Evolutionary conservation across 2,113 vertebrate species (phyloP).

Genomic region (Osmerus eperlanus): DNA sequence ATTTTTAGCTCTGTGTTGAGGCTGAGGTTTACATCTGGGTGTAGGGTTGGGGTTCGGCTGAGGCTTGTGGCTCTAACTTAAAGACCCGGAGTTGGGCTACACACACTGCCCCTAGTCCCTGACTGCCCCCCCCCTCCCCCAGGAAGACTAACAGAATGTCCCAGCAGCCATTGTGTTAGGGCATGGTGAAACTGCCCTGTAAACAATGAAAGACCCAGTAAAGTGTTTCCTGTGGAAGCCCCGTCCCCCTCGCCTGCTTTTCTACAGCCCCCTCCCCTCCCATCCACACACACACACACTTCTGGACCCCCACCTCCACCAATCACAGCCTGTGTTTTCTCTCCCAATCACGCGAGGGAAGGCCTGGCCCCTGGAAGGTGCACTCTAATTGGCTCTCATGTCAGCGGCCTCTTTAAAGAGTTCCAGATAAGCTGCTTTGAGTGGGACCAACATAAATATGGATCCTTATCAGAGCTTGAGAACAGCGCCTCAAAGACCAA

Average conservation of each 20-base stretch:
- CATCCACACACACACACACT: slow-evolving; percentile 9
- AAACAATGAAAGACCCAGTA: slow-evolving; percentile 62
- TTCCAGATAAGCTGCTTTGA: slow-evolving; percentile 59
- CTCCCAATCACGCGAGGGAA: slow-evolving; percentile 10
- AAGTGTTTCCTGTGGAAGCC: slow-evolving; percentile 63
- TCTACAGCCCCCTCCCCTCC: slow-evolving; percentile 15
- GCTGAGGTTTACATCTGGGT: background rate
- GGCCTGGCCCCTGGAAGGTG: slow-evolving; percentile 2
- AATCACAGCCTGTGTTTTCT: slow-evolving; percentile 51
- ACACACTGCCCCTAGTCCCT: background rate
- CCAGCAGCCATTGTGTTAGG: slow-evolving; percentile 68
- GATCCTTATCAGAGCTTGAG: slow-evolving; percentile 58
- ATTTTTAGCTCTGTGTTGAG: background rate
- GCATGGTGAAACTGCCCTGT: slow-evolving; percentile 58
- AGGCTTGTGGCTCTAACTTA: background rate
- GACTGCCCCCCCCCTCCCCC: slow-evolving; percentile 23
- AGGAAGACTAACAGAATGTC: slow-evolving; percentile 68
- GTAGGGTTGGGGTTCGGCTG: background rate
- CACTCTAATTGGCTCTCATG: slow-evolving; percentile 58
- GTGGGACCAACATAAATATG: slow-evolving; percentile 58
- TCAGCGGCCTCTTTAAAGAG: slow-evolving; percentile 52
- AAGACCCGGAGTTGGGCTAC: background rate
- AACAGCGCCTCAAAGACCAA: slow-evolving; percentile 12
- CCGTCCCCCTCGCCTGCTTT: slow-evolving; percentile 33
- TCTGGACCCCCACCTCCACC: background rate